Base-by-base conservation (phyloP, 2,113 vertebrate genomes). In the Peucedramus taeniatus region DNA sequence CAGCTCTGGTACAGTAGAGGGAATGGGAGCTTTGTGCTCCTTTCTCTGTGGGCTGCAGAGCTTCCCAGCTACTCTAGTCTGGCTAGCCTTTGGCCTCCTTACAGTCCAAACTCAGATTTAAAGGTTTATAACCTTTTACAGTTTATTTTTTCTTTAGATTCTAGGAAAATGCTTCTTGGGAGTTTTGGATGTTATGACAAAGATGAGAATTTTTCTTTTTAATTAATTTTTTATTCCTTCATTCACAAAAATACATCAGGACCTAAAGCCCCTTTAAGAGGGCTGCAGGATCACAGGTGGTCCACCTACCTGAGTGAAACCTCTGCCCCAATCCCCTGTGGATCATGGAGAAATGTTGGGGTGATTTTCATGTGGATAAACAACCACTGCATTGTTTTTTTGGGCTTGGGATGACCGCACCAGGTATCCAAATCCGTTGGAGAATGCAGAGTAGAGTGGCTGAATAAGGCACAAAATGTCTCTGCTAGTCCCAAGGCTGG, bases 11-110 rank as follows among this genome's bases (percentile, higher is more conserved):
- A 96, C 57, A 89, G 95, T 88, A 89, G 26, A 59, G 59, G 61
- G 77, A 87, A 96, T 82, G 60, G 33, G 76, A 87, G 89, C 66
- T 75, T 93, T 85, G 77, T 92, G 42, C 30, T 82, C 79, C 77
- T 91, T 86, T 84, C 83, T 88, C 39, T 3, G 10, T 88, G 72
- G 82, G 79, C 78, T 94, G 49, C 33, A 35, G 74, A 26, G 87
- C 44, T 95, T 76, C 65, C 15, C 45, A 76, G 4, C 53, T 60
- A 61, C 69, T 90, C 42, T 45, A 83, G 23, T 21, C 65, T 71
- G 51, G 30, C 8, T 77, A 60, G 49, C 10, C 71, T 93, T 90
- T 79, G 92, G 72, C 17, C 23, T 91, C 18, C 51, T 64, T 69
- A 24, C 33, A 76, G 21, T 56, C 20, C 42, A 83, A 83, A 78